A percentile compares a stretch with the other conserved stretches of the same genome.
Evolutionary conservation across 2,797 vertebrate species (phyloP).

Genomic region (Siniperca undulata): DNA sequence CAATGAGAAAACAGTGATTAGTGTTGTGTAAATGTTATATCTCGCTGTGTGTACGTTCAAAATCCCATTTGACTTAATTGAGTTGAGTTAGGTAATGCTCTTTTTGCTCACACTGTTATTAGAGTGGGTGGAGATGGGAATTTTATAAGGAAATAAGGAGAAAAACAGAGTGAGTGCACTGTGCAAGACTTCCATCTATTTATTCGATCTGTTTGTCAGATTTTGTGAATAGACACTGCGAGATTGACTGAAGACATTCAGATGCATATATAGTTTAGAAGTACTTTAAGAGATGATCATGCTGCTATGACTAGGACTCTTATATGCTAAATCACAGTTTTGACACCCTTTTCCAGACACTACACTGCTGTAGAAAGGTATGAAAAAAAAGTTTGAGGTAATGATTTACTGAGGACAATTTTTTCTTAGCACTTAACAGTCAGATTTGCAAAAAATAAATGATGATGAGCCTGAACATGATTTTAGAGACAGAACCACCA

Average conservation of each 20-base stretch:
- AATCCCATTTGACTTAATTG: conserved; percentile 33
- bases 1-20: conserved; percentile 15
- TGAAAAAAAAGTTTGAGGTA: background rate
- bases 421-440: background rate
- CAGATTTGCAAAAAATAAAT: conserved; percentile 32
- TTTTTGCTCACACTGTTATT: conserved; percentile 20
- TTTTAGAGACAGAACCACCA: conserved; percentile 3
- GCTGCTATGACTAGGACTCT: background rate
- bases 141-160: conserved; percentile 1
- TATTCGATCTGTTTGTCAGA: background rate
- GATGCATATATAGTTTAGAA: background rate
- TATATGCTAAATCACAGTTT: background rate
- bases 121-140: conserved; percentile 6
- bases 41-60: conserved; percentile 22
- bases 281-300: background rate
- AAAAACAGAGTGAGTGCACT: background rate
- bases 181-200: background rate
- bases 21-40: conserved; percentile 23
- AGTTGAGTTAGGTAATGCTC: conserved; percentile 39
- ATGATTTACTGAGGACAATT: background rate
- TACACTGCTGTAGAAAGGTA: background rate
- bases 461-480: conserved; percentile 1
- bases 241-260: background rate
- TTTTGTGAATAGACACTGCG: background rate
- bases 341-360: background rate